Evolutionary conservation across 2,797 vertebrate genomes (phyloP).

Genomic region (Hylomyscus alleni): DNA sequence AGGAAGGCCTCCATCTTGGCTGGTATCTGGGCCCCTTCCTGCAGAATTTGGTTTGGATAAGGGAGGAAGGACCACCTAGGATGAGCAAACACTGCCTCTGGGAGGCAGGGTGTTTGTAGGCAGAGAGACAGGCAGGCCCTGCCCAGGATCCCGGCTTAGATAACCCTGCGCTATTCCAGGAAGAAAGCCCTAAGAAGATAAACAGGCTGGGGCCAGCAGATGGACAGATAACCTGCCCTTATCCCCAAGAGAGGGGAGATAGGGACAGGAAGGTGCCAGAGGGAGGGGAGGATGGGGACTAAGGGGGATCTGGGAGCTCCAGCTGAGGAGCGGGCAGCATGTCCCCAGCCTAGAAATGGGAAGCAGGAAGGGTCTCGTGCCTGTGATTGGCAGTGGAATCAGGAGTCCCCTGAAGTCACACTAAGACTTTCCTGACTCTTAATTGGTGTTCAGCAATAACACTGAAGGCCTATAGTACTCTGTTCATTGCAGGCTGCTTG

Average conservation of each 20-base stretch:
- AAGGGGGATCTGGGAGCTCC: background rate
- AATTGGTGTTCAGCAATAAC: background rate
- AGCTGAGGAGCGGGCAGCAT: background rate
- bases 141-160: slow-evolving; percentile 18
- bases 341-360: background rate
- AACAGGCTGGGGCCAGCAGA: slow-evolving; percentile 76
- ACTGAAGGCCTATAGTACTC: background rate
- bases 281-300: background rate
- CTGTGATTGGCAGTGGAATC: background rate
- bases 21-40: background rate
- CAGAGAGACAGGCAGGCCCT: slow-evolving; percentile 1
- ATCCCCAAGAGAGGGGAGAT: slow-evolving; percentile 25
- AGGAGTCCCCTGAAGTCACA: background rate
- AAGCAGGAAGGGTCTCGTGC: background rate
- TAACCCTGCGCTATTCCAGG: slow-evolving; percentile 78
- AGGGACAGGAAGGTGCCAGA: slow-evolving; percentile 52
- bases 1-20: background rate
- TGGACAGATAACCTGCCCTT: slow-evolving; percentile 74
- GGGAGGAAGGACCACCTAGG: background rate
- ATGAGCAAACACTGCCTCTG: background rate
- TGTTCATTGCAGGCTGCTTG: background rate
- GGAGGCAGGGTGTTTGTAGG: background rate
- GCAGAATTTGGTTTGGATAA: slow-evolving; percentile 79
- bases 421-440: background rate
- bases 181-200: slow-evolving; percentile 76